A percentile compares a stretch with the other conserved stretches of the same genome.
Conservation (phyloP, 1,140 invertebrate species). For the Drosophila burlai region DNA sequence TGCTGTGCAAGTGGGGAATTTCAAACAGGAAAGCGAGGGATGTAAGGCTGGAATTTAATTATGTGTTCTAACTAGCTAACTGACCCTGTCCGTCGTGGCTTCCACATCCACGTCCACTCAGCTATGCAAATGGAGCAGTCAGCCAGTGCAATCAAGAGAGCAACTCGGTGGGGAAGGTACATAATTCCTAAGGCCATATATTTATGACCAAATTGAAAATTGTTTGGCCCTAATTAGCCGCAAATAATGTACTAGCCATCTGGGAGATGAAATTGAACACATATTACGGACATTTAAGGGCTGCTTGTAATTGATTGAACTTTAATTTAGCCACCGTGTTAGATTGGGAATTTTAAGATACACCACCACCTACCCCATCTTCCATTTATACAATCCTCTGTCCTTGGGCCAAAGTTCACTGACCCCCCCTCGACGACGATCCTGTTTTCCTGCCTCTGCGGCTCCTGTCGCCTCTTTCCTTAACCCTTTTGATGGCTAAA, state of each 20-base stretch:
- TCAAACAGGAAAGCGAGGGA: neutral
- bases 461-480: neutral
- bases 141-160: conserved; percentile 16
- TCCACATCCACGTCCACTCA: conserved; percentile 1
- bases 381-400: neutral
- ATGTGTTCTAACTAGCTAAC: neutral
- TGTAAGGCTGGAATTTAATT: neutral
- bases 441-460: neutral
- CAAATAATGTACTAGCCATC: neutral
- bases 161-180: neutral
- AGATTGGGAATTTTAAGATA: neutral
- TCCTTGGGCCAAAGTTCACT: neutral
- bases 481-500: conserved; percentile 2
- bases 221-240: conserved; percentile 2
- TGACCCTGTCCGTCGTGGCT: neutral
- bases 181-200: neutral
- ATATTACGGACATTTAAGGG: neutral
- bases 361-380: neutral
- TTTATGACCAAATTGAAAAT: neutral
- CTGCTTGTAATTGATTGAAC: neutral
- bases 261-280: neutral
- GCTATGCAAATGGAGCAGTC: conserved; percentile 13
- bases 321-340: neutral
- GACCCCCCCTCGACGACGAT: neutral
- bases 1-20: too few species aligned